Conservation (phyloP, 2,888 invertebrate species). For the Meiosimyza platycephala region DNA sequence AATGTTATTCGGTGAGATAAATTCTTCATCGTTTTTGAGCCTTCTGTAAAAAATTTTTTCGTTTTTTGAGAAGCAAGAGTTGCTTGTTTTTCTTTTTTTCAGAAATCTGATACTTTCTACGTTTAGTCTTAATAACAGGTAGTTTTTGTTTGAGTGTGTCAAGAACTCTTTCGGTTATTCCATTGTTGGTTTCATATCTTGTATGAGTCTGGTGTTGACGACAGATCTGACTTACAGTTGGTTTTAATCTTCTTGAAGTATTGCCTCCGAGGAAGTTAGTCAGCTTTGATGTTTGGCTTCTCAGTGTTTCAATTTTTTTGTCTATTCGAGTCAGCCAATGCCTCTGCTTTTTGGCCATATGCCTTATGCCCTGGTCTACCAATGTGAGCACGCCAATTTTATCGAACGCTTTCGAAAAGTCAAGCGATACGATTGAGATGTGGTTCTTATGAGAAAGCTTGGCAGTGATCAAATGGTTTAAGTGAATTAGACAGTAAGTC, state of each 20-base stretch:
- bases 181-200: not conserved
- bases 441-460: too few species aligned
- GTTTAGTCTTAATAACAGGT: not conserved
- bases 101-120: not conserved
- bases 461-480: too few species aligned
- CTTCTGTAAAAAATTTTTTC: constrained; percentile 3
- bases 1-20: not conserved
- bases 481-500: too few species aligned
- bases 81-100: constrained; percentile 2
- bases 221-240: not conserved
- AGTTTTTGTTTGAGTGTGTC: constrained; percentile 3
- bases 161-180: not conserved
- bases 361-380: too few species aligned
- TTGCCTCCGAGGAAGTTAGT: not conserved
- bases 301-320: not conserved
- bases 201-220: not conserved
- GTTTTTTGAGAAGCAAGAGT: not conserved
- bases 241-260: not conserved
- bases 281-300: not conserved
- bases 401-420: too few species aligned
- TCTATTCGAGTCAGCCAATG: constrained; percentile 6
- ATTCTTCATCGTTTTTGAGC: not conserved
- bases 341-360: not conserved
- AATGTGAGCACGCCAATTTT: too few species aligned
- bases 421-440: too few species aligned